Evolutionary conservation across 2,888 invertebrate species (phyloP).

Genomic region (Himalopsyche tibetana): DNA sequence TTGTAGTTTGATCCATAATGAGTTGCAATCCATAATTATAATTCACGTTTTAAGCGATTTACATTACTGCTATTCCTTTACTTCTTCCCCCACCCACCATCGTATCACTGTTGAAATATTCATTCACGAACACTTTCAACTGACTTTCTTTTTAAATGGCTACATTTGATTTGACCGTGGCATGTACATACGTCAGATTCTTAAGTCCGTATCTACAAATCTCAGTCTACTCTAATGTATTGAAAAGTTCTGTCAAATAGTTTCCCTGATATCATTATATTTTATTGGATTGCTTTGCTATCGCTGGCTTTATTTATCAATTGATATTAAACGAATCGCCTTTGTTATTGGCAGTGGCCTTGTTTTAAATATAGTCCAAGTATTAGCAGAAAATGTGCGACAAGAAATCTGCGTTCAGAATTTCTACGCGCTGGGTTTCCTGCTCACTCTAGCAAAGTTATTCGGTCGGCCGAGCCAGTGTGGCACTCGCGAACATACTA

Average conservation of each 20-base stretch:
- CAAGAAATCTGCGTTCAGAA: slow-evolving; percentile 33
- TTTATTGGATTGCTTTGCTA: background rate
- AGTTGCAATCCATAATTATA: too few relatives aligned
- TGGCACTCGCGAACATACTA: background rate
- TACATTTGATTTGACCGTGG: too few relatives aligned
- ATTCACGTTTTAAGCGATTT: too few relatives aligned
- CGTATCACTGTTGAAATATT: too few relatives aligned
- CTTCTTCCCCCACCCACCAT: too few relatives aligned
- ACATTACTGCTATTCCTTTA: too few relatives aligned
- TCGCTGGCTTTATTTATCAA: slow-evolving; percentile 24
- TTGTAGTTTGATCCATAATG: too few relatives aligned
- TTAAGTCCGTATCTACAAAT: too few relatives aligned
- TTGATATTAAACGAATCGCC: slow-evolving; percentile 49
- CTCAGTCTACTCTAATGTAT: background rate
- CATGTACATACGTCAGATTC: too few relatives aligned
- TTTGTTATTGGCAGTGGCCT: slow-evolving; percentile 53
- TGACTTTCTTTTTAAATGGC: too few relatives aligned
- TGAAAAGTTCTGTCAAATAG: too few relatives aligned
- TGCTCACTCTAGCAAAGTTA: background rate
- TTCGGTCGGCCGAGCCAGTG: background rate
- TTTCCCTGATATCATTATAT: background rate
- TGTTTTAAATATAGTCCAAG: slow-evolving; percentile 49
- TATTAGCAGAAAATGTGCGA: slow-evolving; percentile 28
- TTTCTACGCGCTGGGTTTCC: background rate
- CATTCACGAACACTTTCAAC: too few relatives aligned